Evolutionary conservation across 2,888 invertebrate genomes (phyloP).

Genomic region (Teinopalpus imperialis): DNA sequence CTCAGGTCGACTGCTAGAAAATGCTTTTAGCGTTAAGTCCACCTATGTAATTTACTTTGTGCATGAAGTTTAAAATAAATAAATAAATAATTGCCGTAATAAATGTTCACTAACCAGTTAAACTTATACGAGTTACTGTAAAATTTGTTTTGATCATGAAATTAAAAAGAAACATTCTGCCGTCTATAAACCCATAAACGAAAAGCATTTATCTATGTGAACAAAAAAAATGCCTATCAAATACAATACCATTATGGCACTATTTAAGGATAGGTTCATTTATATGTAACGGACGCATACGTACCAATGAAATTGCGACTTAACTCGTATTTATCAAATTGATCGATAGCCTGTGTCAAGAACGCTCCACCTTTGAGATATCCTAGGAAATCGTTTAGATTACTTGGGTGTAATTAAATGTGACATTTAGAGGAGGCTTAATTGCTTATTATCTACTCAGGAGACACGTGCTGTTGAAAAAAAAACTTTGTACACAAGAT

Average conservation of each 20-base stretch:
- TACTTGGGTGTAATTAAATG: constrained; percentile 40
- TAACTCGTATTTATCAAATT: constrained; percentile 17
- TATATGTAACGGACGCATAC: constrained; percentile 7
- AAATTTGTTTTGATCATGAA: neutral
- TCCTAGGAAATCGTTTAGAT: constrained; percentile 30
- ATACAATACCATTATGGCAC: constrained; percentile 11
- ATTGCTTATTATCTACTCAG: constrained; percentile 41
- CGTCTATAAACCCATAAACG: neutral
- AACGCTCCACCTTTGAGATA: constrained; percentile 25
- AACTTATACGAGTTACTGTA: neutral
- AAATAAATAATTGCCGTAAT: no score
- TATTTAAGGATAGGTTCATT: constrained; percentile 18
- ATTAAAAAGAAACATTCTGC: neutral
- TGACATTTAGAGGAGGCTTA: constrained; percentile 39
- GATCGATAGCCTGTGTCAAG: constrained; percentile 20
- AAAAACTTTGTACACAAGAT: constrained; percentile 26
- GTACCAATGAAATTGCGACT: constrained; percentile 14
- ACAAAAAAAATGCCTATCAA: constrained; percentile 9
- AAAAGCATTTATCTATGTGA: constrained; percentile 5
- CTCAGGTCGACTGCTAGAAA: no score
- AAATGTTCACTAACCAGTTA: no score
- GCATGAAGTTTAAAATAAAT: no score
- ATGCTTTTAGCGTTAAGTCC: no score
- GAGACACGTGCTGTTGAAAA: constrained; percentile 30
- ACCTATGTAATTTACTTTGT: no score